Base-by-base conservation (phyloP, 2,797 vertebrate genomes). In the Telmatherina bonti region DNA sequence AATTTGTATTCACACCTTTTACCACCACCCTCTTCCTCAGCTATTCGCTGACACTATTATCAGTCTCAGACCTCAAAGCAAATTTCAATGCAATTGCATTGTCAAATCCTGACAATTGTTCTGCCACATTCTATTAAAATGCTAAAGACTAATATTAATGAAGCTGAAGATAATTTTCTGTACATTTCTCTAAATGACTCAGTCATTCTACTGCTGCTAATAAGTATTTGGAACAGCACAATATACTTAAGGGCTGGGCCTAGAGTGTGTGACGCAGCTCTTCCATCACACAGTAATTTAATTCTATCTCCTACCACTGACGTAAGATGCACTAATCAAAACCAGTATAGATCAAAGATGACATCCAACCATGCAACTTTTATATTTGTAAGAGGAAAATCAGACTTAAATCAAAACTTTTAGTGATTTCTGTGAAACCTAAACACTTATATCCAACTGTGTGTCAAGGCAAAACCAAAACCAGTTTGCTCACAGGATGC, bases 251-350 rank as follows among this genome's bases (percentile, higher is more conserved):
- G 45, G 49, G 35, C 58, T 62, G n/a, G 56, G 65, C 54, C 63
- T 58, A 16, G 6, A 67, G 47, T 63, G 38, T 38, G 49, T 63
- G 41, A 82, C 52, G 63, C 64, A 79, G 77, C 61, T 43, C 64
- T 84, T 70, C 20, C 11, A 56, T 53, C 51, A 38, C 49, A 76
- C 22, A 7, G 38, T 62, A 16, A 31, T 66, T 51, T 57, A 3
- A 57, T 61, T 64, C 43, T 41, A 43, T 20, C 45, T 71, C 47
- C 16, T 63, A 74, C 47, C 43, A 7, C 29, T 20, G 38, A 38
- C 13, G 73, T 18, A 33, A n/a, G 54, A 61, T 29, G 36, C 63
- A 55, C 29, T 33, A 63, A 31, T 58, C 24, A 27, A 51, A 58
- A 62, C 22, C 31, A 64, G 22, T 38, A 62, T 6, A 7, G 49